Evolutionary conservation across 2,113 vertebrate genomes (phyloP).

Genomic region (Thamnaconus septentrionalis): DNA sequence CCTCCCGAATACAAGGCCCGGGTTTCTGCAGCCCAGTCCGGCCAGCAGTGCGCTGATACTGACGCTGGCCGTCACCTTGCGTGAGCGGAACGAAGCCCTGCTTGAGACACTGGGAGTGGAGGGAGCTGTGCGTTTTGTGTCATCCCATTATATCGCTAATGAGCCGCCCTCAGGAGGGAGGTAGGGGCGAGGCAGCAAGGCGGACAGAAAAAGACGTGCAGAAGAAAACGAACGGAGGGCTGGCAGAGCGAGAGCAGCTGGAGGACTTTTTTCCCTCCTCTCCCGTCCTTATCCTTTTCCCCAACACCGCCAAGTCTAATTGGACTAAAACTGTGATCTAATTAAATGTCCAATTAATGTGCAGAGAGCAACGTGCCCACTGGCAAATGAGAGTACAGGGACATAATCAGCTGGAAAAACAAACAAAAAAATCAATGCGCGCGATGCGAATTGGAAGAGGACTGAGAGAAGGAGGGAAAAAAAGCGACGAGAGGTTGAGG

Average conservation of each 20-base stretch:
- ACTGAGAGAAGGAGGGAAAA: constrained; percentile 37
- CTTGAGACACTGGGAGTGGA: constrained; percentile 42
- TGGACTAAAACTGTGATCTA: constrained; percentile 85
- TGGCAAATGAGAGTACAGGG: constrained; percentile 75
- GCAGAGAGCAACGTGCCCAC: constrained; percentile 78
- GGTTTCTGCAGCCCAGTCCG: background rate
- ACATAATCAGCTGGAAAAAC: constrained; percentile 81
- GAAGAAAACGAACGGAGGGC: constrained; percentile 13
- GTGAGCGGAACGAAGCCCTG: constrained; percentile 25
- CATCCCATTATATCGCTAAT: constrained; percentile 72
- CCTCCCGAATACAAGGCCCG: constrained; percentile 3
- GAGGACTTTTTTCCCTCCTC: constrained; percentile 62
- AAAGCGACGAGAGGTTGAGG: constrained; percentile 24
- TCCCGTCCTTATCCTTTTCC: constrained; percentile 46
- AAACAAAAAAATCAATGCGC: constrained; percentile 81
- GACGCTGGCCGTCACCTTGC: constrained; percentile 1
- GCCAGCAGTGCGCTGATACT: background rate
- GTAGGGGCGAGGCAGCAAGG: constrained; percentile 25
- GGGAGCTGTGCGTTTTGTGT: constrained; percentile 59
- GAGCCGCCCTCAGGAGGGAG: constrained; percentile 61
- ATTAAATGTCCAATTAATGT: constrained; percentile 86
- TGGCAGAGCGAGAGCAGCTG: constrained; percentile 55
- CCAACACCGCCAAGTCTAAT: constrained; percentile 75
- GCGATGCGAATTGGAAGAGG: constrained; percentile 54
- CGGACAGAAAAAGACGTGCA: constrained; percentile 47